Percentiles rank a stretch among this genome's conserved stretches.
Conservation (phyloP, 2,888 invertebrate genomes). For the Deilephila elpenor region DNA sequence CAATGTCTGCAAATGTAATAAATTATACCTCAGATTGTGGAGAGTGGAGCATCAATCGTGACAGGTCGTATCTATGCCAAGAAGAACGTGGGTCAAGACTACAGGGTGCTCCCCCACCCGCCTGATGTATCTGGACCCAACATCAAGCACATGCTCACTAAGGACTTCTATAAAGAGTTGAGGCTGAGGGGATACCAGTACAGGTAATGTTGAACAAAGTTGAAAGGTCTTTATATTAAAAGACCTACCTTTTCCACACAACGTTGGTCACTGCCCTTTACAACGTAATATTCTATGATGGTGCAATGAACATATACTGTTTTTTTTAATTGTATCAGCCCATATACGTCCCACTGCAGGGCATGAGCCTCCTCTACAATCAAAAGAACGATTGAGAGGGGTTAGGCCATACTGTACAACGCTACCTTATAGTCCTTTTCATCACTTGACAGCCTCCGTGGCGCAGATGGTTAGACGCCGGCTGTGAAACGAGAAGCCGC, state of each 20-base stretch:
- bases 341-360: too few species aligned
- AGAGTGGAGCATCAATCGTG: constrained; percentile 88
- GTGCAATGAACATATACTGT: too few species aligned
- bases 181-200: constrained; percentile 89
- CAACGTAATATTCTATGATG: too few species aligned
- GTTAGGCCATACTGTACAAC: too few species aligned
- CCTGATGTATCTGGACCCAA: constrained; percentile 70
- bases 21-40: constrained; percentile 81
- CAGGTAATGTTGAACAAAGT: constrained; percentile 59
- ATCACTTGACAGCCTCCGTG: too few species aligned
- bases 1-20: background rate
- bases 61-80: constrained; percentile 87
- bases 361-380: too few species aligned
- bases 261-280: too few species aligned
- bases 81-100: constrained; percentile 83
- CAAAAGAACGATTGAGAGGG: too few species aligned
- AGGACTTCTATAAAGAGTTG: constrained; percentile 89
- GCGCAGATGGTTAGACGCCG: too few species aligned
- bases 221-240: background rate
- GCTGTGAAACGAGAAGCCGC: too few species aligned
- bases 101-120: constrained; percentile 74
- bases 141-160: constrained; percentile 81
- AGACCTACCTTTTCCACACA: background rate
- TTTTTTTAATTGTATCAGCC: too few species aligned
- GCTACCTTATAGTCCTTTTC: too few species aligned